phyloP scores from a whole-genome alignment of 2,113 vertebrate genomes.

The Tupaia chinensis region DNA sequence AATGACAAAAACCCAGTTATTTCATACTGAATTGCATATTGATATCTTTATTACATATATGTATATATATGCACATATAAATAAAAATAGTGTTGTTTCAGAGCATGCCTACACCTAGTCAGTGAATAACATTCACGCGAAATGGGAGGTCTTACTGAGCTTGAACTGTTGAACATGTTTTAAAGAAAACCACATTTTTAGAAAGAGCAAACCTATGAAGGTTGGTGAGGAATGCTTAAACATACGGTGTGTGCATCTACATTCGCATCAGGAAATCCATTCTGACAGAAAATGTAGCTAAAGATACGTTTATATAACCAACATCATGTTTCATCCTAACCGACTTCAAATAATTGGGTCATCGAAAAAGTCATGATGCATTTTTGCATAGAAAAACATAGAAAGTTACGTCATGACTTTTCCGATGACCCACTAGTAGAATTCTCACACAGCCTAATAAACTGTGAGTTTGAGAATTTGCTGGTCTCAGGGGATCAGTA shows the following conservation, averaged over 20 bases:
- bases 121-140: constrained; percentile 62
- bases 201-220: background rate
- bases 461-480: background rate
- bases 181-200: constrained; percentile 42
- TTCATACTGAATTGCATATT: background rate
- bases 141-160: constrained; percentile 25
- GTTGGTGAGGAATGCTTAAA: constrained; percentile 68
- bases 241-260: constrained; percentile 21
- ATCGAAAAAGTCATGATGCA: no score
- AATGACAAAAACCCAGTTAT: background rate
- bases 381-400: no score
- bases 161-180: constrained; percentile 59
- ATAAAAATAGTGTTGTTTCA: constrained; percentile 82
- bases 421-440: background rate
- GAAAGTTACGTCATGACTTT: no score
- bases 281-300: constrained; percentile 30
- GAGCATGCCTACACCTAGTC: constrained; percentile 60
- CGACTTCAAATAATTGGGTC: background rate
- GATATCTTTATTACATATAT: constrained; percentile 64
- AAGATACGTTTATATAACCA: background rate
- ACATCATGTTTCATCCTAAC: background rate
- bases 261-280: constrained; percentile 47
- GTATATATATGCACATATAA: constrained; percentile 62
- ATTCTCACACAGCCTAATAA: background rate
- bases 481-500: constrained; percentile 6